Base-by-base conservation (phyloP, 2,113 vertebrate species). In the Raphicerus campestris region DNA sequence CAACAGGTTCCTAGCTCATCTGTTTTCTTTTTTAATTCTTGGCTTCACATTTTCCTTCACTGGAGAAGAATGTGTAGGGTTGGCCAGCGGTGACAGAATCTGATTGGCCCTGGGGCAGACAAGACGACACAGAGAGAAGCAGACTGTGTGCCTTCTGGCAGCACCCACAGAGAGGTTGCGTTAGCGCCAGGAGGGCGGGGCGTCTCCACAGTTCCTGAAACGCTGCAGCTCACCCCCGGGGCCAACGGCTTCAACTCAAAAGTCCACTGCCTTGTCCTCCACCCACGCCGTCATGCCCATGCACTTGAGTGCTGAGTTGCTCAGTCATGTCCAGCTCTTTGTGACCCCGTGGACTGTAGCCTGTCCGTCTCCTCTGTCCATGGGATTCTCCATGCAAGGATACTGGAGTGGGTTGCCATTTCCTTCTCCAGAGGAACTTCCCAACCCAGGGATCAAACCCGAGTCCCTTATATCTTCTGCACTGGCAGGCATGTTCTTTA, bases 101-200 rank as follows among this genome's bases (percentile, higher is more conserved):
- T 2, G 28, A 7, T 28, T 32, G 30, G 30, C 5, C 0, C 2
- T 2, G 5, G 56, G 13, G 11, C 14, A 55, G 42, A 20, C 0
- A 0, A 20, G 45, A 6, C 4, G 2, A 3, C 16, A 5, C 5
- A 5, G 2, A 4, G 32, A 6, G 28, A 7, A 7, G 32, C 28
- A 17, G 53, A 11, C 4, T 1, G 0, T 14, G 4, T n/a, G 13
- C 49, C 26, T 39, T 3, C 26, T 10, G 7, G 6, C 24, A 17
- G 8, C 8, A 0, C 8, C 6, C 3, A 7, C 9, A 17, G 55
- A n/a, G 3, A 15, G 9, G 22, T 2, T 0, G 11, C 32, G 2
- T 11, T 6, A 32, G 47, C 2, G 14, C 2, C 19, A 39, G n/a
- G 2, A 1, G 20, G 53, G 20, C 1, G 0, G 2, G 15, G 28